These are phyloP conservation scores for Metalampra italica DNA, from an alignment of 2,888 invertebrate species.

Conservation along the genomic window DNA sequence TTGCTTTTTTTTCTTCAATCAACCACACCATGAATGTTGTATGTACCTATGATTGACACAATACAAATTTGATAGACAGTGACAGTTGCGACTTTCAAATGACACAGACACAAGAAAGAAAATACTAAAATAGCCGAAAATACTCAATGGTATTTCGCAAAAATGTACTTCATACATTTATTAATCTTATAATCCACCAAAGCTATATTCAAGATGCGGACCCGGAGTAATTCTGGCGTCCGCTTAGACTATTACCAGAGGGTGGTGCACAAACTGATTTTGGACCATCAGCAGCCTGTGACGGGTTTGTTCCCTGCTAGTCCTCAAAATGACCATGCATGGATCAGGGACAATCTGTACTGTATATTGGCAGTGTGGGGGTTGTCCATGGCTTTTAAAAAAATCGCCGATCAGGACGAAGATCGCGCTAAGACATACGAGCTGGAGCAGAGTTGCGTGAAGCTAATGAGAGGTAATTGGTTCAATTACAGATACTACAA, in stretches of 20 bases:
- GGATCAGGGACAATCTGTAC: conserved; percentile 99
- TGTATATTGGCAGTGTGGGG: conserved; percentile 99
- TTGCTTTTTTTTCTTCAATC: too few relatives aligned
- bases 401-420: conserved; percentile 99
- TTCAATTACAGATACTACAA: conserved; percentile 19
- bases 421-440: conserved; percentile 99
- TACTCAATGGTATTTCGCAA: neutral
- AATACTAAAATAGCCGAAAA: conserved; percentile 9
- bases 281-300: conserved; percentile 96
- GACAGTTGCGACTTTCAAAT: conserved; percentile 62
- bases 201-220: conserved; percentile 81
- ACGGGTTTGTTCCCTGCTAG: conserved; percentile 98
- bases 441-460: conserved; percentile 95
- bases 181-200: conserved; percentile 1
- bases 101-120: conserved; percentile 37
- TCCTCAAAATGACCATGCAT: conserved; percentile 93
- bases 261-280: conserved; percentile 94
- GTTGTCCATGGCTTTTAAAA: conserved; percentile 98
- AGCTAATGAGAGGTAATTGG: conserved; percentile 85
- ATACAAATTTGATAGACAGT: conserved; percentile 3
- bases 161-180: neutral
- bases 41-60: too few relatives aligned
- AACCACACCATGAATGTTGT: too few relatives aligned
- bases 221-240: conserved; percentile 93
- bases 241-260: conserved; percentile 98